These are phyloP conservation scores for Liodrosophila aerea DNA, from an alignment of 2,888 invertebrate genomes.

Conservation along the genomic window DNA sequence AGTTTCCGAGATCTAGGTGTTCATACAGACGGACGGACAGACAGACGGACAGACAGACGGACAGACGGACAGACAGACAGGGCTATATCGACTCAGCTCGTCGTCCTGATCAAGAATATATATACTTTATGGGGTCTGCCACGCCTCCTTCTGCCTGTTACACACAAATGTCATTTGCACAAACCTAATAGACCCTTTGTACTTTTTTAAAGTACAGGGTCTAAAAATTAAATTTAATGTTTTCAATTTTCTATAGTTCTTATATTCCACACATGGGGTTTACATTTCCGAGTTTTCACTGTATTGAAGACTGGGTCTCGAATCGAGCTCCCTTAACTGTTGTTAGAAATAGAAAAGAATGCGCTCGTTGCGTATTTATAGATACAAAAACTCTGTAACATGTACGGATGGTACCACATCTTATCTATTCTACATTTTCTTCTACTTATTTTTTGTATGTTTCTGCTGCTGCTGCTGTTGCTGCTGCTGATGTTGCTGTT, in stretches of 20 bases:
- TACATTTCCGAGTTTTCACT: not conserved
- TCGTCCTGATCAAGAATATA: too few species aligned
- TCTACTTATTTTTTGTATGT: not conserved
- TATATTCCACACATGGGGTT: not conserved
- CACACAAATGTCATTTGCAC: not conserved
- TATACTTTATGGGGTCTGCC: too few species aligned
- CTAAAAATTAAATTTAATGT: too few species aligned
- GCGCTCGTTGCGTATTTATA: slow-evolving; percentile 50
- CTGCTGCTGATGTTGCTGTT: not conserved
- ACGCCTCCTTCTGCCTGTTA: not conserved
- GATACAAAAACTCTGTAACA: slow-evolving; percentile 15
- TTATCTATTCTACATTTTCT: slow-evolving; percentile 5
- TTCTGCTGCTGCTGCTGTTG: not conserved
- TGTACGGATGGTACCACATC: slow-evolving; percentile 1
- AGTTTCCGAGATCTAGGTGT: too few species aligned
- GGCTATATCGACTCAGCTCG: not conserved
- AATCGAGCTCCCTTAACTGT: slow-evolving; percentile 6
- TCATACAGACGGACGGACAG: slow-evolving; percentile 7
- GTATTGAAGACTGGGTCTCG: slow-evolving; percentile 10
- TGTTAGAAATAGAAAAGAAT: slow-evolving; percentile 29
- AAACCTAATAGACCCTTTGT: too few species aligned
- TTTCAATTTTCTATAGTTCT: not conserved
- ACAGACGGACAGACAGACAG: not conserved
- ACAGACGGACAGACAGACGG: slow-evolving; percentile 2
- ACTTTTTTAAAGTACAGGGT: too few species aligned